Evolutionary conservation across 2,113 vertebrate genomes (phyloP).

Genomic region (Gopherus evgoodei): DNA sequence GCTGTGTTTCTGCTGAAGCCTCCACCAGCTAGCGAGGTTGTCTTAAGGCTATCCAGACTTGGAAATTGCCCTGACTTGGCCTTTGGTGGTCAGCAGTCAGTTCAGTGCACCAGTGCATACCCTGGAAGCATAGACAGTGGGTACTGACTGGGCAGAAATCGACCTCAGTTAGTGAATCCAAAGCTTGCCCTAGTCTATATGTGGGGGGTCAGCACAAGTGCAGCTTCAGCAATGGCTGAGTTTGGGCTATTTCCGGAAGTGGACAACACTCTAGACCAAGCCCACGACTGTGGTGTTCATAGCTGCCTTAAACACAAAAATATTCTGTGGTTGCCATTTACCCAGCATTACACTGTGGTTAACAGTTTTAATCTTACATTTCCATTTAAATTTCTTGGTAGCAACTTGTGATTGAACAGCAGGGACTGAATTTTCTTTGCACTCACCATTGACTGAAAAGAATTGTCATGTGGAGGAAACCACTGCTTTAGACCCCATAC

Average conservation of each 20-base stretch:
- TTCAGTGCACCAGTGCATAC: neutral
- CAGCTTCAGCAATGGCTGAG: neutral
- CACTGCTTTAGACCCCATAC: too few species aligned
- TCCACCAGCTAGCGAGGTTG: neutral
- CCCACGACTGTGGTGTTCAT: neutral
- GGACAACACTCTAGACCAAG: neutral
- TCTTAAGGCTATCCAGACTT: neutral
- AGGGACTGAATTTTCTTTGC: too few species aligned
- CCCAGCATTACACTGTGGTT: too few species aligned
- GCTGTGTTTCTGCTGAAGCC: neutral
- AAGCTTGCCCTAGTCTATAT: neutral
- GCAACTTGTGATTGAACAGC: neutral
- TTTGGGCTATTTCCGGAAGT: neutral
- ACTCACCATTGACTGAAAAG: too few species aligned
- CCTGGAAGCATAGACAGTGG: neutral
- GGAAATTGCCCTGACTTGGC: neutral
- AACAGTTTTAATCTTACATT: neutral
- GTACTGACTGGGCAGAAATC: neutral
- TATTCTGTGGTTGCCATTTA: neutral
- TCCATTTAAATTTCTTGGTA: neutral
- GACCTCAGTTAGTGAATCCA: neutral
- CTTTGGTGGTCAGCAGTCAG: neutral
- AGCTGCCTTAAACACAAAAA: neutral
- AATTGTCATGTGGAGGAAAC: too few species aligned
- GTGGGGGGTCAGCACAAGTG: neutral